phyloP scores from a whole-genome alignment of 2,113 vertebrate genomes.

The Hippolais icterina region DNA sequence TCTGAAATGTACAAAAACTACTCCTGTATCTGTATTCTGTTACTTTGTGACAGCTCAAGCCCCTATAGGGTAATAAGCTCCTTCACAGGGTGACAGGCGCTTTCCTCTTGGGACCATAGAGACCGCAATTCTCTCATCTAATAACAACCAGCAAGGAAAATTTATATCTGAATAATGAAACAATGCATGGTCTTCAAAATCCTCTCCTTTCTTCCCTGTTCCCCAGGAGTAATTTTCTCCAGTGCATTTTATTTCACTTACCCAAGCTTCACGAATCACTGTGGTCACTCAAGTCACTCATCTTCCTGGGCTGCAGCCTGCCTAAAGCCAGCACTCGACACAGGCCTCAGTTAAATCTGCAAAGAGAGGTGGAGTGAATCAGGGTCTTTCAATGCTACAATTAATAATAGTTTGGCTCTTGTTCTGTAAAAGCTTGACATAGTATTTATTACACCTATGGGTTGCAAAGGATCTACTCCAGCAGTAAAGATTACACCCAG shows the following conservation, averaged over 20 bases:
- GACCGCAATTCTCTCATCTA: neutral
- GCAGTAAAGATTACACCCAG: neutral
- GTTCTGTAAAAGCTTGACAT: neutral
- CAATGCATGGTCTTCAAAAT: neutral
- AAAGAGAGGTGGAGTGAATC: neutral
- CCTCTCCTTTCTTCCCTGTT: neutral
- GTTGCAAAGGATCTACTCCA: neutral
- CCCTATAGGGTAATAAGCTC: neutral
- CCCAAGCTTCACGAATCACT: neutral
- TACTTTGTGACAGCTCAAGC: neutral
- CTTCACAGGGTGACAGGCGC: neutral
- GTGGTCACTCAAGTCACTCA: neutral
- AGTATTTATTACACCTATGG: neutral
- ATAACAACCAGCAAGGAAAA: neutral
- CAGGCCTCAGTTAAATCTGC: neutral
- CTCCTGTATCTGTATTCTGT: neutral
- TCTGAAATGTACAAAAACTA: neutral
- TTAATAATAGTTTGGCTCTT: neutral
- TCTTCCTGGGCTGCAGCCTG: rapidly evolving
- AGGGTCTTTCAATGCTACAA: neutral
- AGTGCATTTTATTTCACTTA: neutral
- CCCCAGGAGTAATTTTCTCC: neutral
- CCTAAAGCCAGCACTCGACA: neutral
- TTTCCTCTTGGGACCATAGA: neutral
- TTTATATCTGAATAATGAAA: neutral